Evolutionary conservation across 1,140 invertebrate species (phyloP).

Genomic region (Drosophila kanapiae): DNA sequence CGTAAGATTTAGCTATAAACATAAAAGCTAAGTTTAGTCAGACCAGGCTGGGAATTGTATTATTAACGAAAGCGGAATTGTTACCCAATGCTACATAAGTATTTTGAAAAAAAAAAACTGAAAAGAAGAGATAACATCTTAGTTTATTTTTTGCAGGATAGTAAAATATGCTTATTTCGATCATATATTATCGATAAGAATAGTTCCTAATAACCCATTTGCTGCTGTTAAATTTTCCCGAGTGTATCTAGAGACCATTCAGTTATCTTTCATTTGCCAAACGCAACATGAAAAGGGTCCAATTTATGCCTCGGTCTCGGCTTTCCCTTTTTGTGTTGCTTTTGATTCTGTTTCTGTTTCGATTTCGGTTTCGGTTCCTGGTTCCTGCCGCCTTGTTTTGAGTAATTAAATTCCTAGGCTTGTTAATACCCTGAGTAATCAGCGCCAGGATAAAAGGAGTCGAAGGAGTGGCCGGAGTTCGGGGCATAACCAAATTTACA

Average conservation of each 20-base stretch:
- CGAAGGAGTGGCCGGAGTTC: constrained; percentile 26
- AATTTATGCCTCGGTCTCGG: constrained; percentile 29
- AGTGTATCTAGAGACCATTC: background rate
- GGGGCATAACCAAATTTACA: constrained; percentile 55
- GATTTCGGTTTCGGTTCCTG: constrained; percentile 10
- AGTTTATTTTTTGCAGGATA: too few relatives aligned
- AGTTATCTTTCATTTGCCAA: constrained; percentile 46
- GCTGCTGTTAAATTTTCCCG: background rate
- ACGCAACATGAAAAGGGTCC: constrained; percentile 50
- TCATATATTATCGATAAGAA: too few relatives aligned
- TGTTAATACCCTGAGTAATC: constrained; percentile 52
- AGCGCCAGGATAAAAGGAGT: constrained; percentile 37
- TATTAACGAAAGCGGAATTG: too few relatives aligned
- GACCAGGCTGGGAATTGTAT: too few relatives aligned
- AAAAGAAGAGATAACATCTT: too few relatives aligned
- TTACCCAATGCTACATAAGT: too few relatives aligned
- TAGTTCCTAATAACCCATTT: too few relatives aligned
- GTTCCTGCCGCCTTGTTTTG: constrained; percentile 9
- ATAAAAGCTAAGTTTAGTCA: too few relatives aligned
- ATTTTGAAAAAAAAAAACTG: too few relatives aligned
- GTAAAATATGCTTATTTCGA: too few relatives aligned
- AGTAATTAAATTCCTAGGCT: constrained; percentile 55
- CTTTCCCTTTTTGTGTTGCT: constrained; percentile 22
- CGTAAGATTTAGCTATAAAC: too few relatives aligned
- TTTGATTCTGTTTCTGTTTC: constrained; percentile 9